phyloP scores from a whole-genome alignment of 1,140 invertebrate species.

The Drosophila auraria region DNA sequence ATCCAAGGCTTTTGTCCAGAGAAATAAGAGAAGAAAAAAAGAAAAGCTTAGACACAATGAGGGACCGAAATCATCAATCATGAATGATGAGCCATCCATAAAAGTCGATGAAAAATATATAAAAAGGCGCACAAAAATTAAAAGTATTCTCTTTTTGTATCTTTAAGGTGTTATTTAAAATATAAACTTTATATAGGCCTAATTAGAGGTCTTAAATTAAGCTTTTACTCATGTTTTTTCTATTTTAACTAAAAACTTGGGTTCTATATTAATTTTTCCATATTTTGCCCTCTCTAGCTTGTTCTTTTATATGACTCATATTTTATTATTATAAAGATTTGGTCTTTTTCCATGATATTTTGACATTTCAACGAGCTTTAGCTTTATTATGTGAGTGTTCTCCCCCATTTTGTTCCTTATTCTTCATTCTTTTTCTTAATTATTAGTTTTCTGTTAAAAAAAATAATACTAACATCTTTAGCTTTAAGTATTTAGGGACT shows the following conservation, averaged over 20 bases:
- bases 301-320: not conserved
- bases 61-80: slow-evolving; percentile 34
- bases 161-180: not conserved
- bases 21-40: not conserved
- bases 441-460: not conserved
- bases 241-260: not conserved
- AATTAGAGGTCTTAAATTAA: no score
- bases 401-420: not conserved
- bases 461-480: not conserved
- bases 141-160: not conserved
- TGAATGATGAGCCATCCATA: slow-evolving; percentile 6
- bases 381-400: not conserved
- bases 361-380: not conserved
- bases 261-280: not conserved
- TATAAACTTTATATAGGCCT: no score
- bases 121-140: not conserved
- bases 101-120: no score
- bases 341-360: not conserved
- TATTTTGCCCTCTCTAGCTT: not conserved
- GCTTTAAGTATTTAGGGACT: not conserved
- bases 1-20: slow-evolving; percentile 27
- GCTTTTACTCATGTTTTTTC: not conserved
- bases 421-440: not conserved
- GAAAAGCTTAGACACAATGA: slow-evolving; percentile 23
- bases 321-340: not conserved